Conservation (phyloP, 2,113 vertebrate genomes). For the Arothron firmamentum region DNA sequence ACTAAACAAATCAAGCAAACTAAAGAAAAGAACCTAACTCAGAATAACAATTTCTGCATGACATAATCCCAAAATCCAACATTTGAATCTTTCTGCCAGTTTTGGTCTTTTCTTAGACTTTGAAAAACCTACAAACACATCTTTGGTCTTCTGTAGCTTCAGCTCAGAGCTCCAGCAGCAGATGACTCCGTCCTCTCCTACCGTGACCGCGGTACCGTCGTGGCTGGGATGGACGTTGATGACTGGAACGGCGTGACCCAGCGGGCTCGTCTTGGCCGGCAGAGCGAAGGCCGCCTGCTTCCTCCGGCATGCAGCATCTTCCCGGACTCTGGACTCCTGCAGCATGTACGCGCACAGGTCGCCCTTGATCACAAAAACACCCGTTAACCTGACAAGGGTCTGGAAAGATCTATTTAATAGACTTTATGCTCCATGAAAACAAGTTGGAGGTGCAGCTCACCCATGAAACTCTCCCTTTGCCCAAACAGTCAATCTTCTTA, state of each 20-base stretch:
- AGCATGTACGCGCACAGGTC: slow-evolving; percentile 78
- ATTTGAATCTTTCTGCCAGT: neutral
- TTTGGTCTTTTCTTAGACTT: neutral
- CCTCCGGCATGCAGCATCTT: slow-evolving; percentile 45
- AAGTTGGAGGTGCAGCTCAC: slow-evolving; percentile 52
- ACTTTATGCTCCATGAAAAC: slow-evolving; percentile 17
- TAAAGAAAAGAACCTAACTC: neutral
- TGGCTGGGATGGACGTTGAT: slow-evolving; percentile 58
- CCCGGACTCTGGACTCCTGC: slow-evolving; percentile 70
- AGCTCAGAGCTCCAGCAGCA: slow-evolving; percentile 80
- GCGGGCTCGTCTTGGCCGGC: slow-evolving; percentile 62
- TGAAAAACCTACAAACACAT: slow-evolving; percentile 77
- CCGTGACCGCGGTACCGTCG: slow-evolving; percentile 71
- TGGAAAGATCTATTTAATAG: slow-evolving; percentile 14
- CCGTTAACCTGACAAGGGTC: no score
- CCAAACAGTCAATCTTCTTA: slow-evolving; percentile 76
- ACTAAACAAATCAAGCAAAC: neutral
- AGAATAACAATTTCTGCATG: no score
- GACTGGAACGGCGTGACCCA: slow-evolving; percentile 61
- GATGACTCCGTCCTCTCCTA: slow-evolving; percentile 76
- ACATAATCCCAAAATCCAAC: no score
- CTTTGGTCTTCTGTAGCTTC: slow-evolving; percentile 74
- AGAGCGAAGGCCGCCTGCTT: slow-evolving; percentile 71
- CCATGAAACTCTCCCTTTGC: slow-evolving; percentile 73
- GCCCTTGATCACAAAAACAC: slow-evolving; percentile 55